These are phyloP conservation scores for Nicator chloris DNA, from an alignment of 2,113 vertebrate species.

Conservation along the genomic window DNA sequence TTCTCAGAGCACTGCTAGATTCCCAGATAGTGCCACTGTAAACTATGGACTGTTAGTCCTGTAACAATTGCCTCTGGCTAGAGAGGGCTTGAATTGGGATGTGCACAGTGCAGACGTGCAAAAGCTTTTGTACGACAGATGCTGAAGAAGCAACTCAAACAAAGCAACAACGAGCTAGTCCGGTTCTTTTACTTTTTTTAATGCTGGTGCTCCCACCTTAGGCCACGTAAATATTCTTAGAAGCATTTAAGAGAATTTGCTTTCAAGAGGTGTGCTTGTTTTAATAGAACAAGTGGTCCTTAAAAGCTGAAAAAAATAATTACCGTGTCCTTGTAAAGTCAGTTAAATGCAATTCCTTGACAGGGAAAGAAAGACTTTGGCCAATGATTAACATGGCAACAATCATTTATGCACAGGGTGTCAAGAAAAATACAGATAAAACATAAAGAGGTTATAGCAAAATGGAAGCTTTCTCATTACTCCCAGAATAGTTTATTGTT, in stretches of 20 bases:
- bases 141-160: not conserved
- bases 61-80: not conserved
- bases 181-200: not conserved
- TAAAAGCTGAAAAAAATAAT: not conserved
- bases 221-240: not conserved
- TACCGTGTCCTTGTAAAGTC: not conserved
- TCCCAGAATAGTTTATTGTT: not conserved
- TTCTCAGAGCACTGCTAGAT: not conserved
- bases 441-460: not conserved
- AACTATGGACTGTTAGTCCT: not conserved
- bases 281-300: not conserved
- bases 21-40: not conserved
- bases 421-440: not conserved
- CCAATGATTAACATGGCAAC: not conserved
- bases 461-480: not conserved
- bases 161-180: not conserved
- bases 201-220: not conserved
- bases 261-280: not conserved
- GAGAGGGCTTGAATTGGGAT: not conserved
- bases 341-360: not conserved
- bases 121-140: not conserved
- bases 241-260: not conserved
- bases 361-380: not conserved
- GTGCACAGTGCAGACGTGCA: not conserved
- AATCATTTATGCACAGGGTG: not conserved